Conservation (phyloP, 2,888 invertebrate species). For the Lacanobia wlatinum region DNA sequence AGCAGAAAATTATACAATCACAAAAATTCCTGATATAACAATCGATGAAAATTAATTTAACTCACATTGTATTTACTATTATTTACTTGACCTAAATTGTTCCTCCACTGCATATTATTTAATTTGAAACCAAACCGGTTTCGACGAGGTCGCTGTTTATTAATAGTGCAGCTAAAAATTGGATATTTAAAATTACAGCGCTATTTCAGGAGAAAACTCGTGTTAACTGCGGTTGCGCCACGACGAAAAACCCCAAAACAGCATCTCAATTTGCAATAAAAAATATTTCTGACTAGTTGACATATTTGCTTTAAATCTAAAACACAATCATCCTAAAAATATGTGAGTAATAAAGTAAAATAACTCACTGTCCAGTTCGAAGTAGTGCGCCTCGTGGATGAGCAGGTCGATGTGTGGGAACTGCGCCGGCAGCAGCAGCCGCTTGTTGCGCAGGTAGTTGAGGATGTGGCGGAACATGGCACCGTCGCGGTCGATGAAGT, state of each 20-base stretch:
- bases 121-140: background rate
- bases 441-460: constrained; percentile 98
- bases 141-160: constrained; percentile 1
- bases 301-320: too few relatives aligned
- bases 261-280: too few relatives aligned
- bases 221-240: background rate
- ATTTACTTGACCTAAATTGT: background rate
- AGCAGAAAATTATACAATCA: constrained; percentile 8
- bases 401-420: constrained; percentile 97
- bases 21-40: too few relatives aligned
- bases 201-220: constrained; percentile 26
- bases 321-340: too few relatives aligned
- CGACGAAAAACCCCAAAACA: too few relatives aligned
- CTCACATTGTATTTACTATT: constrained; percentile 4
- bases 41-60: constrained; percentile 1
- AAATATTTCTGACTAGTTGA: too few relatives aligned
- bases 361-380: constrained; percentile 95
- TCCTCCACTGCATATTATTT: background rate
- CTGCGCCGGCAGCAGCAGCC: constrained; percentile 96
- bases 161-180: constrained; percentile 20
- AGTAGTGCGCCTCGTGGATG: constrained; percentile 97
- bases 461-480: constrained; percentile 99
- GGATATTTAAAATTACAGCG: constrained; percentile 18
- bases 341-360: background rate
- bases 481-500: constrained; percentile 99